These are phyloP conservation scores for Monomorium pharaonis DNA, from an alignment of 1,140 invertebrate species.

Conservation along the genomic window DNA sequence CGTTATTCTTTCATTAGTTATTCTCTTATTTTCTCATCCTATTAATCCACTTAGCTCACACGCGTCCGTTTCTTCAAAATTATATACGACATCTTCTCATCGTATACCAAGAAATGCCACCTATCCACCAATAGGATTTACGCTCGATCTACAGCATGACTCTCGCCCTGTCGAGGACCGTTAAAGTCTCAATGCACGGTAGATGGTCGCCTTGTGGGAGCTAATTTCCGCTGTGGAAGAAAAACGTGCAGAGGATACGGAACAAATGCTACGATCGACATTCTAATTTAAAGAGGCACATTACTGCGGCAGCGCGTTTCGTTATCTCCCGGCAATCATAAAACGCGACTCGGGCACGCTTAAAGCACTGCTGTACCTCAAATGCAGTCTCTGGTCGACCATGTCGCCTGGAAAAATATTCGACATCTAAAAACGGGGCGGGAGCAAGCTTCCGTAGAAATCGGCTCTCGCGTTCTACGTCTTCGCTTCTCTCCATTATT, in stretches of 20 bases:
- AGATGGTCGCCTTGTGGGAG: conserved; percentile 16
- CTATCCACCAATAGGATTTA: conserved; percentile 12
- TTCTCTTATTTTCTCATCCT: background rate
- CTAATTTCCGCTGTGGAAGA: conserved; percentile 51
- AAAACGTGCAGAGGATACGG: conserved; percentile 52
- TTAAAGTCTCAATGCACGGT: conserved; percentile 32
- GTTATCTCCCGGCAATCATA: conserved; percentile 30
- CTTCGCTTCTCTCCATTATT: conserved; percentile 74
- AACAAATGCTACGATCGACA: conserved; percentile 68
- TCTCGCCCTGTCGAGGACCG: background rate
- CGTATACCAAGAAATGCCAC: background rate
- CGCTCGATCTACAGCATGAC: conserved; percentile 1
- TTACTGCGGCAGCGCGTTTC: conserved; percentile 1
- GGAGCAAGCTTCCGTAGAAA: conserved; percentile 12
- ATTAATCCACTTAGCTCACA: conserved; percentile 26
- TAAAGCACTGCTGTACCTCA: background rate
- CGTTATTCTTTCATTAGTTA: background rate
- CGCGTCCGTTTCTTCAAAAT: conserved; percentile 20
- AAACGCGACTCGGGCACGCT: background rate
- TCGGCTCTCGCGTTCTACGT: conserved; percentile 42
- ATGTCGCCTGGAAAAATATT: conserved; percentile 49
- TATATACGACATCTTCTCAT: background rate
- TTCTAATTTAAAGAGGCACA: conserved; percentile 67
- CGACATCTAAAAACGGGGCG: conserved; percentile 41
- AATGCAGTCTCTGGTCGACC: background rate